Conservation (phyloP, 2,113 vertebrate species). For the Stegostoma tigrinum region DNA sequence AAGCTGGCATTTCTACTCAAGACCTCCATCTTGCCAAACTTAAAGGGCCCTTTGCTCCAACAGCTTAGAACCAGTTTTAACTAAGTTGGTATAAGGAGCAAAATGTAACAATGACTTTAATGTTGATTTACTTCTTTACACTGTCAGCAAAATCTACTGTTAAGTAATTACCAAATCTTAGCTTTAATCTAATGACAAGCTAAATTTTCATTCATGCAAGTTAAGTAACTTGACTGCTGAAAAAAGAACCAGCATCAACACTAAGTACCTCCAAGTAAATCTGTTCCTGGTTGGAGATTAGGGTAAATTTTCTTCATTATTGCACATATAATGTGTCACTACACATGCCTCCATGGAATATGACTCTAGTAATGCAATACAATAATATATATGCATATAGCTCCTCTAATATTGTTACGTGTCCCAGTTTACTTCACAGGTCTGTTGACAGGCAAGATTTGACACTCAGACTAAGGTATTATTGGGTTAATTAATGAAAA, state of each 20-base stretch:
- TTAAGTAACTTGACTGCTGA: neutral
- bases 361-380: neutral
- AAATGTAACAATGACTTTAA: neutral
- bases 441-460: neutral
- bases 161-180: neutral
- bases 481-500: neutral
- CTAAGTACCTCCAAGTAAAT: neutral
- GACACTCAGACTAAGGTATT: neutral
- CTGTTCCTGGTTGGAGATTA: neutral
- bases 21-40: too few relatives aligned
- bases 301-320: neutral
- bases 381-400: neutral
- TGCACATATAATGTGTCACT: neutral
- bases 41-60: neutral
- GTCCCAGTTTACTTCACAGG: neutral
- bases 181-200: neutral
- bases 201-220: neutral
- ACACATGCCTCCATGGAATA: neutral
- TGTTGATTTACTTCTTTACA: neutral
- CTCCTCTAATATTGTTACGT: neutral
- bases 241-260: neutral
- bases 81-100: neutral
- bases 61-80: neutral
- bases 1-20: too few relatives aligned
- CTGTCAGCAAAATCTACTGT: neutral